phyloP scores from a whole-genome alignment of 2,113 vertebrate species.

The Cromileptes altivelis region DNA sequence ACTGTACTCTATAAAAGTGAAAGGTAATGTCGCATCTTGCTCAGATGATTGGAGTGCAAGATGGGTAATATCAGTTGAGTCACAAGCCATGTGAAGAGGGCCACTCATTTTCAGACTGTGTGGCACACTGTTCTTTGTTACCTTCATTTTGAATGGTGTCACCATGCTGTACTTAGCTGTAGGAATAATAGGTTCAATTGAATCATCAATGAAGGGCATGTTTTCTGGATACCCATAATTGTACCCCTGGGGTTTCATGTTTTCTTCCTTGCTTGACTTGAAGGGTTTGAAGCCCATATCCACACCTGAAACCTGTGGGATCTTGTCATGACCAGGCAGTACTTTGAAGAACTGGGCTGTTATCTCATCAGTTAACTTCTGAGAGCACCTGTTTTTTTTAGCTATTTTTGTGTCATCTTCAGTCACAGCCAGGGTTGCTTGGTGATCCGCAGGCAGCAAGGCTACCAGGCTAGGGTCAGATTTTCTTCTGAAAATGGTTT shows the following conservation, averaged over 20 bases:
- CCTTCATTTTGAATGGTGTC: constrained; percentile 37
- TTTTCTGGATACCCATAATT: constrained; percentile 15
- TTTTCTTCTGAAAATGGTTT: constrained; percentile 25
- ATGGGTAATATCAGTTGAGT: constrained; percentile 63
- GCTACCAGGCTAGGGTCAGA: constrained; percentile 14
- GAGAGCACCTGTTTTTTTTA: constrained; percentile 31
- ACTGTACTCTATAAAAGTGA: constrained; percentile 15
- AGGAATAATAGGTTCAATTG: constrained; percentile 15
- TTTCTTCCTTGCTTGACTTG: constrained; percentile 47
- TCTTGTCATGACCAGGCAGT: constrained; percentile 30
- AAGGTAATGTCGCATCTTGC: constrained; percentile 23
- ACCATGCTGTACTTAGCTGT: constrained; percentile 48
- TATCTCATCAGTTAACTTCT: constrained; percentile 41
- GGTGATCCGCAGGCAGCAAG: constrained; percentile 8
- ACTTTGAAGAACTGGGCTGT: constrained; percentile 1
- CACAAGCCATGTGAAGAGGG: constrained; percentile 54
- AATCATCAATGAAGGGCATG: constrained; percentile 76
- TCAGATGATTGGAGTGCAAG: constrained; percentile 10
- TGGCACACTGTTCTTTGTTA: constrained; percentile 15
- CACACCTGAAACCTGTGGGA: constrained; percentile 17
- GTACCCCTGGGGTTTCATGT: constrained; percentile 22
- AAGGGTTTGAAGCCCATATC: constrained; percentile 30
- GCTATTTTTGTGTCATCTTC: constrained; percentile 57
- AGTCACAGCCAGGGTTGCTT: constrained; percentile 46
- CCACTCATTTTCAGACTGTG: background rate